Conservation (phyloP, 37 sponge, comb jelly and placozoan species). For the Tethya wilhelma region DNA sequence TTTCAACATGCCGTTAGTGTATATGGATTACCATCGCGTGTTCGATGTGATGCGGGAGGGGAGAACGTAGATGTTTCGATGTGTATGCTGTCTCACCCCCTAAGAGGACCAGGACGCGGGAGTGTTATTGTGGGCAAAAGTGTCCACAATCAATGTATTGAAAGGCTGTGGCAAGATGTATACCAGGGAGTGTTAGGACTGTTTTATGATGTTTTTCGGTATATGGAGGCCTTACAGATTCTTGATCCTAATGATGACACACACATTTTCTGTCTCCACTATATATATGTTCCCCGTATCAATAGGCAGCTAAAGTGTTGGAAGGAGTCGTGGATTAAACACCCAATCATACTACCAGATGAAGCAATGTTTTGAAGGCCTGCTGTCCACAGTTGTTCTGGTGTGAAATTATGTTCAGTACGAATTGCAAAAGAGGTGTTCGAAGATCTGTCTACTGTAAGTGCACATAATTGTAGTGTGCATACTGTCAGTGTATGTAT, state of each 20-base stretch:
- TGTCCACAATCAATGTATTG: constrained; percentile 64
- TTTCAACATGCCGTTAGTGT: constrained; percentile 23
- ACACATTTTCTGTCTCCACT: constrained; percentile 44
- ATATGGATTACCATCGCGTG: constrained; percentile 64
- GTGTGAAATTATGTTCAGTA: too few relatives aligned
- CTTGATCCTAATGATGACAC: constrained; percentile 51
- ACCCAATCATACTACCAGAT: too few relatives aligned
- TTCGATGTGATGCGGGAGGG: constrained; percentile 48
- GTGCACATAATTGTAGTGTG: too few relatives aligned
- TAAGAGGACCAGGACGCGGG: constrained; percentile 47
- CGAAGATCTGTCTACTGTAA: too few relatives aligned
- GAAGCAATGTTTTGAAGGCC: too few relatives aligned
- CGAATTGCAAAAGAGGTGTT: too few relatives aligned
- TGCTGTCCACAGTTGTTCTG: too few relatives aligned
- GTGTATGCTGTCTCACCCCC: constrained; percentile 55
- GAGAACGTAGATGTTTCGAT: constrained; percentile 48
- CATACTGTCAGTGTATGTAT: too few relatives aligned
- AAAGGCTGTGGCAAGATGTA: constrained; percentile 62
- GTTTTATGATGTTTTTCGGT: constrained; percentile 27
- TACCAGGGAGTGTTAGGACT: constrained; percentile 27
- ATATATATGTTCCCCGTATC: constrained; percentile 29
- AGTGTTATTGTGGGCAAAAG: constrained; percentile 49
- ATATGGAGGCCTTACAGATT: constrained; percentile 22
- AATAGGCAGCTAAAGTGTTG: not conserved
- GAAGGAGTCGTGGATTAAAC: constrained; percentile 16